Base-by-base conservation (phyloP, 2,888 invertebrate genomes). In the Gerris lacustris region DNA sequence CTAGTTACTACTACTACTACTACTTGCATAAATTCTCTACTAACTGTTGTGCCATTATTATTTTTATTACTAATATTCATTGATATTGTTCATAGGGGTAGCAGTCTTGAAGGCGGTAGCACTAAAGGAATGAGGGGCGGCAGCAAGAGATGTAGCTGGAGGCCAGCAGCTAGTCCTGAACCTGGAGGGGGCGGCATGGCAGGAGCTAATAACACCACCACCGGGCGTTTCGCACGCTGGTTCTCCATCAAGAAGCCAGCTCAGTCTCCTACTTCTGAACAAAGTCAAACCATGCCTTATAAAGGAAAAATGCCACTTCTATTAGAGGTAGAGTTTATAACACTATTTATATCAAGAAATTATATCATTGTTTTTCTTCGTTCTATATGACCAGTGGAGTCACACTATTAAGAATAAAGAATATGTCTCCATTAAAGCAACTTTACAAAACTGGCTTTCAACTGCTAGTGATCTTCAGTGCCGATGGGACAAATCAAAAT, bases 221-320 rank as follows among this genome's bases (percentile, higher is more conserved):
- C 82, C 68, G 90, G 92, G 73, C 84, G 91, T 71, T 84, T 94
- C 67, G 89, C 92, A 47, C 85, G 94, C 76, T 94, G 93, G 92
- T 94, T 94, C 83, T 93, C 92, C 77, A 91, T 94, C 74, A 83
- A 93, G 63, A 85, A 92, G 73, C 72, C 73, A 47, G 63, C 69
- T 5, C 31, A 67, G 15, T 90, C 91, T 66, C 89, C 88, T n/a
- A 92, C 92, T 78, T 92, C 91, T 80, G 92, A 92, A 79, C 87
- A 88, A 73, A 9, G 9, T 9, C 15, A 9, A 11, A 87, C 82
- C 74, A 77, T 11, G 77, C 72, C 72, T n/a, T 72, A 74, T 6
- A 67, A 74, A 45, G 74, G 74, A 15, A 75, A 75, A 67, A 91
- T 92, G 91, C 91, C 92, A 55, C 87, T 89, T 77, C 82, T 92